Conservation (phyloP, 1,140 invertebrate genomes). For the Cylas formicarius region DNA sequence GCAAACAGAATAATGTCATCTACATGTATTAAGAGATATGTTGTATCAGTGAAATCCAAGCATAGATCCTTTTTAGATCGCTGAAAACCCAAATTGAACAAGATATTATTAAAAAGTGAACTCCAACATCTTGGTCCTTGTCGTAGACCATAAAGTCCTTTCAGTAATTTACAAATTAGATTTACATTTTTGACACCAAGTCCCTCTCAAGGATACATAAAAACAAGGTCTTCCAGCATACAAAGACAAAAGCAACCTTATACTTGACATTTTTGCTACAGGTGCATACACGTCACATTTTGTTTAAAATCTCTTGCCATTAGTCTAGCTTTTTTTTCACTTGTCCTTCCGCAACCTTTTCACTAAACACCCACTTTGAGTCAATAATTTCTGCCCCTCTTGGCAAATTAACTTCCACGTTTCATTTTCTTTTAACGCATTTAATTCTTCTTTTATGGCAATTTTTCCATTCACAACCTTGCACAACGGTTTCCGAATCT, state of each 20-base stretch:
- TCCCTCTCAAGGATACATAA: slow-evolving; percentile 4
- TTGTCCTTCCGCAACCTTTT: neutral
- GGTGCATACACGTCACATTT: slow-evolving; percentile 33
- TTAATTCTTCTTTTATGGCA: slow-evolving; percentile 32
- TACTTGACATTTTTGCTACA: slow-evolving; percentile 22
- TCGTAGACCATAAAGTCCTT: slow-evolving; percentile 38
- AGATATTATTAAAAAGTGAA: slow-evolving; percentile 23
- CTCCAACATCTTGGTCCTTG: slow-evolving; percentile 34
- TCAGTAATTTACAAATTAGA: slow-evolving; percentile 15
- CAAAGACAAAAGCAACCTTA: slow-evolving; percentile 9
- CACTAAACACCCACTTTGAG: slow-evolving; percentile 37
- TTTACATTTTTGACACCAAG: neutral
- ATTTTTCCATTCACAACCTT: slow-evolving; percentile 12
- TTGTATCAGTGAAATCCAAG: slow-evolving; percentile 29
- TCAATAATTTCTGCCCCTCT: too few species aligned
- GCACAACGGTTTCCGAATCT: neutral
- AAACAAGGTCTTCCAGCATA: slow-evolving; percentile 1
- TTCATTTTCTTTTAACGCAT: slow-evolving; percentile 28
- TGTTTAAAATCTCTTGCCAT: slow-evolving; percentile 43
- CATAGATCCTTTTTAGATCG: slow-evolving; percentile 26
- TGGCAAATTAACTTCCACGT: too few species aligned
- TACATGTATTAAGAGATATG: slow-evolving; percentile 30
- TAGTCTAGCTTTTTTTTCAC: slow-evolving; percentile 36
- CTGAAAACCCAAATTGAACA: slow-evolving; percentile 25
- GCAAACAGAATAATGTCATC: slow-evolving; percentile 29